These are phyloP conservation scores for Colistium nudipinnis DNA, from an alignment of 2,113 vertebrate species.

Conservation along the genomic window DNA sequence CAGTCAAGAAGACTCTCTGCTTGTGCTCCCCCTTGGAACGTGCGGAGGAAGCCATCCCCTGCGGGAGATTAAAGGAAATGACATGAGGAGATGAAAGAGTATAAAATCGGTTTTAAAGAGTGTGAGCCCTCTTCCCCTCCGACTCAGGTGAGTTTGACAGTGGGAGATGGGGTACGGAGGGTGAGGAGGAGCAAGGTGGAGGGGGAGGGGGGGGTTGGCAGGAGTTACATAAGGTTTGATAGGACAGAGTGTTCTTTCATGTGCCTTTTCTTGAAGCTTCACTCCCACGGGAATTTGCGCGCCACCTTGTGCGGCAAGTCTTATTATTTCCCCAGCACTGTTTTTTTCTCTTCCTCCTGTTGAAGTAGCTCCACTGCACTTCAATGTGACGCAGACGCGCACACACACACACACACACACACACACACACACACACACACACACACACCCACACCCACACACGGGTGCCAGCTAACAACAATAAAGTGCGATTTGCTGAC, in stretches of 20 bases:
- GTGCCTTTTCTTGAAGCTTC: conserved; percentile 50
- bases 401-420: too few species aligned
- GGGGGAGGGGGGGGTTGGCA: conserved; percentile 34
- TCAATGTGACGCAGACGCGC: conserved; percentile 55
- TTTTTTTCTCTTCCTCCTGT: conserved; percentile 10
- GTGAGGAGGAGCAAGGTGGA: not conserved
- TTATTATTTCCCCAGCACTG: conserved; percentile 30
- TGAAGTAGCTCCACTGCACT: conserved; percentile 51
- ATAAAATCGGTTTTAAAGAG: conserved; percentile 33
- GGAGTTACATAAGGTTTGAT: conserved; percentile 68
- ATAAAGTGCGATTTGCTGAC: conserved; percentile 72
- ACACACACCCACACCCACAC: too few species aligned
- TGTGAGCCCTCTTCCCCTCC: conserved; percentile 11
- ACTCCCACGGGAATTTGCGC: conserved; percentile 55
- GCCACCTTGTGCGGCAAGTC: conserved; percentile 28
- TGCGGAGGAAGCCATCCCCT: conserved; percentile 94
- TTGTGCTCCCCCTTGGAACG: conserved; percentile 99
- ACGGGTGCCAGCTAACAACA: conserved; percentile 53
- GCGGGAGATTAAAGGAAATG: conserved; percentile 63
- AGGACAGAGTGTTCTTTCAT: conserved; percentile 68
- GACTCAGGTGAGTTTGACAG: conserved; percentile 64
- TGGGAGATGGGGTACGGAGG: conserved; percentile 24
- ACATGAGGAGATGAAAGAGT: conserved; percentile 61
- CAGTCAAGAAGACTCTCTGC: conserved; percentile 95
- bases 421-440: too few species aligned